Evolutionary conservation across 2,113 vertebrate genomes (phyloP).

Genomic region (Probosciger aterrimus): DNA sequence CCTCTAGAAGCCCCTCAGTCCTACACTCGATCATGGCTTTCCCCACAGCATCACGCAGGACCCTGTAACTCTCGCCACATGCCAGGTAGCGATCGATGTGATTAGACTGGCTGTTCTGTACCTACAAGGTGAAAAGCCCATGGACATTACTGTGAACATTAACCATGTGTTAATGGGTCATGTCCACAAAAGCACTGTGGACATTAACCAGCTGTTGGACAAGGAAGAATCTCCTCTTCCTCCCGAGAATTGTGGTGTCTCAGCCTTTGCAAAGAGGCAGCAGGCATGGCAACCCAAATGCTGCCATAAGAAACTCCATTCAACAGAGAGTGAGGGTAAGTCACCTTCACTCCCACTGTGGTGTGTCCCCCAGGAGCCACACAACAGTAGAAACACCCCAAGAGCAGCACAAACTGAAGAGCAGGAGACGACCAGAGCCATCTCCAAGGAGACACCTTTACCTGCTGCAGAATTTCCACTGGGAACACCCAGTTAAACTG

Average conservation of each 20-base stretch:
- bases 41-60: conserved; percentile 80
- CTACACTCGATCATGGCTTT: conserved; percentile 72
- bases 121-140: neutral
- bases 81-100: conserved; percentile 84
- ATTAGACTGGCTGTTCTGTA: conserved; percentile 41
- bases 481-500: conserved; percentile 85
- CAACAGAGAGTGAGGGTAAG: neutral
- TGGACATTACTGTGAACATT: neutral
- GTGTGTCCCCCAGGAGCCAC: neutral
- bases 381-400: neutral
- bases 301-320: neutral
- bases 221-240: neutral
- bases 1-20: conserved; percentile 45
- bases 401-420: neutral
- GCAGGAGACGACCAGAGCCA: neutral
- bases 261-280: neutral
- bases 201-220: neutral
- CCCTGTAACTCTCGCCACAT: conserved; percentile 79
- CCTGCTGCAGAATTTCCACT: conserved; percentile 74
- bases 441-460: conserved; percentile 20
- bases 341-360: neutral
- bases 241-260: neutral
- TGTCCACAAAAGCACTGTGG: neutral
- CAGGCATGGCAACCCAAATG: neutral
- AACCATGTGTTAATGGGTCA: neutral